Evolutionary conservation across 2,888 invertebrate genomes (phyloP).

Genomic region (Ceraclea dissimilis): DNA sequence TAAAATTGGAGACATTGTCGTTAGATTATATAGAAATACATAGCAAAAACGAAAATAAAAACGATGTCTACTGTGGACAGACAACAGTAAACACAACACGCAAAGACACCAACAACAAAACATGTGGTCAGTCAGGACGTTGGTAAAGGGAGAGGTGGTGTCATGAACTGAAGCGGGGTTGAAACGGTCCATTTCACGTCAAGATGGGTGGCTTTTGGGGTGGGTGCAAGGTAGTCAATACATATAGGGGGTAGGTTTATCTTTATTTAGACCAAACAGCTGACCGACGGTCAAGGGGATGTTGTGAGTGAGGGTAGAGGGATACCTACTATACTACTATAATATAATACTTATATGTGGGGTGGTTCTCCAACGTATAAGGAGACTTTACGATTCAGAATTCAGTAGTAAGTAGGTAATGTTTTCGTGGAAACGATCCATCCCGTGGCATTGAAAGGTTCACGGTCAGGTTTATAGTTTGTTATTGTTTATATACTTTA

Average conservation of each 20-base stretch:
- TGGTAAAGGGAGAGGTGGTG: neutral
- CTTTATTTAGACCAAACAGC: slow-evolving; percentile 1
- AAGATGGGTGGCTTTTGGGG: neutral
- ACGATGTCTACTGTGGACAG: too few species aligned
- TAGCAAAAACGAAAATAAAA: too few species aligned
- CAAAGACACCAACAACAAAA: too few species aligned
- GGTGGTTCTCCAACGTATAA: neutral
- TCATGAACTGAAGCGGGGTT: neutral
- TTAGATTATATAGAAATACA: too few species aligned
- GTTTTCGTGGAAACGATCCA: neutral
- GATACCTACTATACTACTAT: too few species aligned
- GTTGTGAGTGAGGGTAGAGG: neutral
- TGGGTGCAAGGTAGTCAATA: neutral
- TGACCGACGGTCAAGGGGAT: slow-evolving; percentile 2
- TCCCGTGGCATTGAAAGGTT: neutral
- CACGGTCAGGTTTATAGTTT: neutral
- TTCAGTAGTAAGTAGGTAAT: neutral
- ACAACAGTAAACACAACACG: too few species aligned
- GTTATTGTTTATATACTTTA: neutral
- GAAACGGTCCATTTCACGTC: neutral
- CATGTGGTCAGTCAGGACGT: neutral
- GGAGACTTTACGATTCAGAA: neutral
- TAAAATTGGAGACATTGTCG: too few species aligned
- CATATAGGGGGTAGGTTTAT: neutral
- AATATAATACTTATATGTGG: too few species aligned